Evolutionary conservation across 1,140 invertebrate species (phyloP).

Genomic region (Penaeus vannamei): DNA sequence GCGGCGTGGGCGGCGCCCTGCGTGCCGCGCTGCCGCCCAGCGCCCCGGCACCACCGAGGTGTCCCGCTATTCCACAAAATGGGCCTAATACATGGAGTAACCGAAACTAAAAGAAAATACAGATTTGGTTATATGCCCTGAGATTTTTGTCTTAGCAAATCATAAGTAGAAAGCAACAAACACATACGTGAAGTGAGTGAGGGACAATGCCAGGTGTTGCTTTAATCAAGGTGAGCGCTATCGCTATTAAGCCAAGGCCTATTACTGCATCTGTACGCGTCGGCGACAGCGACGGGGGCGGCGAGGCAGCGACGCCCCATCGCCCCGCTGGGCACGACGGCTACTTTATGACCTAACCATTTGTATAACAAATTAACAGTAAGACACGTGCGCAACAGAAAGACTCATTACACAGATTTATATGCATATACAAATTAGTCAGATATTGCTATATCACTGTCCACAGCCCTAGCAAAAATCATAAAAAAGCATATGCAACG

Average conservation of each 20-base stretch:
- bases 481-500: constrained; percentile 56
- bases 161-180: constrained; percentile 44
- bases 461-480: constrained; percentile 58
- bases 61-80: constrained; percentile 51
- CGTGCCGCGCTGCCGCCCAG: not conserved
- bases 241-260: constrained; percentile 53
- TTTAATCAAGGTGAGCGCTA: constrained; percentile 43
- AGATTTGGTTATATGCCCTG: constrained; percentile 59
- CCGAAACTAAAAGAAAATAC: constrained; percentile 49
- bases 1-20: not conserved
- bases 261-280: constrained; percentile 54
- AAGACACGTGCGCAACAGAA: constrained; percentile 59
- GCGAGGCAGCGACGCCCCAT: not conserved
- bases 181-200: constrained; percentile 41
- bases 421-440: constrained; percentile 61
- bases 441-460: constrained; percentile 59
- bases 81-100: constrained; percentile 52
- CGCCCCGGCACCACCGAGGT: constrained; percentile 21
- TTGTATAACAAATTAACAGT: constrained; percentile 59
- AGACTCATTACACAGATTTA: constrained; percentile 57
- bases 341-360: constrained; percentile 55
- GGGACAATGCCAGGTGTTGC: constrained; percentile 46
- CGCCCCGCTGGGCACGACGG: constrained; percentile 5
- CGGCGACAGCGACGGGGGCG: not conserved
- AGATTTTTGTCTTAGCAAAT: constrained; percentile 53